These are phyloP conservation scores for Scolopax bukidnonensis DNA, from an alignment of 2,797 vertebrate species.

Conservation along the genomic window DNA sequence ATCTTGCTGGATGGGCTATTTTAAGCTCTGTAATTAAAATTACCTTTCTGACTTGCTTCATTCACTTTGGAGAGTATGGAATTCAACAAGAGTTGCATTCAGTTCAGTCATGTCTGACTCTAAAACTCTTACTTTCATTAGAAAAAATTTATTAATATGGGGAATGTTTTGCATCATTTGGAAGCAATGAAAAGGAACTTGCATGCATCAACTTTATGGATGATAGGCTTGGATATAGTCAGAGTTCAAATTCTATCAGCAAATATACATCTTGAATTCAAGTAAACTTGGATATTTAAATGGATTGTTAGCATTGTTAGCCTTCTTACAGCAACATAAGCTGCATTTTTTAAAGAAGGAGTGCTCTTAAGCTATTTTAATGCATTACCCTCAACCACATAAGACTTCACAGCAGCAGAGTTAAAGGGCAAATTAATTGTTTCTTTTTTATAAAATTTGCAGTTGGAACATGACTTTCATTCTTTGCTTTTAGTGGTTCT, in stretches of 20 bases:
- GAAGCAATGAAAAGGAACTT: not conserved
- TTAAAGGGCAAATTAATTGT: not conserved
- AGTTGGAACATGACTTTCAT: not conserved
- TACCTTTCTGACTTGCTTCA: not conserved
- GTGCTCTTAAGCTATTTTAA: not conserved
- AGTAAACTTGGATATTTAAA: not conserved
- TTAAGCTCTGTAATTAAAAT: conserved; percentile 28
- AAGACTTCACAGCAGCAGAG: not conserved
- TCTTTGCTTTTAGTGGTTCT: not conserved
- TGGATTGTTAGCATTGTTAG: not conserved
- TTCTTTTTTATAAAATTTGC: not conserved
- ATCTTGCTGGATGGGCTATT: not conserved
- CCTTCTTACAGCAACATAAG: not conserved
- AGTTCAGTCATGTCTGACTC: not conserved
- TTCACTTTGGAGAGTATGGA: not conserved
- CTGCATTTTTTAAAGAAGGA: not conserved
- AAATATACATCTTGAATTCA: conserved; percentile 14
- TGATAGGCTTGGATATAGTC: not conserved
- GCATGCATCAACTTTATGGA: not conserved
- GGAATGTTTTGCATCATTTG: conserved; percentile 7
- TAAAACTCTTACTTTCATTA: not conserved
- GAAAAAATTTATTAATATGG: not conserved
- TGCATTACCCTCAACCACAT: not conserved
- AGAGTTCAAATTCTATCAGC: conserved; percentile 15
- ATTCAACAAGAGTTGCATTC: not conserved